Evolutionary conservation across 1,140 invertebrate genomes (phyloP), one percentile per base, ranked within the genome.

Genomic region (Thrips palmi): DNA sequence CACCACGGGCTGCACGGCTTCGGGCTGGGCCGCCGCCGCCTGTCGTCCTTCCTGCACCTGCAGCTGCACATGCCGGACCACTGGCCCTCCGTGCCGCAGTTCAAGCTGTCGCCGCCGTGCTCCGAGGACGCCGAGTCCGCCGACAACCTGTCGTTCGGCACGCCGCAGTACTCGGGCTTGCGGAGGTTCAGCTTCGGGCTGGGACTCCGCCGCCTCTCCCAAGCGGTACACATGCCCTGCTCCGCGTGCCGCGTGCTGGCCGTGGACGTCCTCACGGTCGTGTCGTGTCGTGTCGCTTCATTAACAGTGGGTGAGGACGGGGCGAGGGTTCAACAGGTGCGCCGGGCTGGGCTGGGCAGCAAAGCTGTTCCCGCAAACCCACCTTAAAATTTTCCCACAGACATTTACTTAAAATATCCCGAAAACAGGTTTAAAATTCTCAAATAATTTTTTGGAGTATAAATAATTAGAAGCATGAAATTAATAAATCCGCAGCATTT

Each of bases 1-100:
- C 39, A 52, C 52, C 27, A 46, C 47, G 11, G 53, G 41, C 17
- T 53, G 28, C 6, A 55, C 43, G 2, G 53, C 52, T 37, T 52
- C 51, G 7, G 40, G 25, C 29, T 27, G 25, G 3, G 4, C 4
- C 6, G 29, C 12, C 30, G 4, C 2, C 28, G 44, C 3, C 31
- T 36, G 11, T 36, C 43, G 19, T 45, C 44, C 8, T 30, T 43
- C 17, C 22, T 45, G 4, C 41, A 45, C 23, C 23, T 42, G 18
- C 20, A 43, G 18, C 23, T 42, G 18, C 20, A 43, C 20, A 38
- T 43, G 11, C 39, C 40, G 23, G 31, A 15, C 15, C 12, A 18
- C 12, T 31, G 32, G 14, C 11, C 23, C 21, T 11, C 6, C 8
- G n/a, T n/a, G n/a, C n/a, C n/a, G n/a, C n/a, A n/a, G n/a, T n/a